Conservation (phyloP, 2,797 vertebrate genomes). For the Echeneis naucrates region DNA sequence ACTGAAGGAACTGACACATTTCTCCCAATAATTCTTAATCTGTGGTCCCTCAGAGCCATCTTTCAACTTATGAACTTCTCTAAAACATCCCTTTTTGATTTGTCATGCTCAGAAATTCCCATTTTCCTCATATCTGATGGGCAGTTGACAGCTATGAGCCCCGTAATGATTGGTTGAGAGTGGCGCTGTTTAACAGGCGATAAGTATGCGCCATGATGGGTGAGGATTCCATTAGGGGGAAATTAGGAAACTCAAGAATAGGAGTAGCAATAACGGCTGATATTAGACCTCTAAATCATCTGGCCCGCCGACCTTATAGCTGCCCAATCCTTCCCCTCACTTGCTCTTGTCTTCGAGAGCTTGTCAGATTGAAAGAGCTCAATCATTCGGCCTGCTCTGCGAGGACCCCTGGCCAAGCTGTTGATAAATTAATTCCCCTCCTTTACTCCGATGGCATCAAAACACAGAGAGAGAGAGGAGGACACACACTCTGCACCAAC, state of each 20-base stretch:
- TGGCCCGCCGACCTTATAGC: constrained; percentile 59
- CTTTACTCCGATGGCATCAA: constrained; percentile 46
- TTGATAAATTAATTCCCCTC: constrained; percentile 68
- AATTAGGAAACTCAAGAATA: constrained; percentile 79
- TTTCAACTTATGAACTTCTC: constrained; percentile 45
- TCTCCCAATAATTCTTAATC: constrained; percentile 6
- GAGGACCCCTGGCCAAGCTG: constrained; percentile 43
- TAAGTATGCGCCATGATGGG: constrained; percentile 77
- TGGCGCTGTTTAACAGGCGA: constrained; percentile 72
- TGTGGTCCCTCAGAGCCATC: constrained; percentile 28
- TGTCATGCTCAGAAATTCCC: constrained; percentile 55
- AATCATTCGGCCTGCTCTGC: constrained; percentile 59
- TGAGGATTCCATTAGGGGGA: constrained; percentile 77
- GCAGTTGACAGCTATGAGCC: constrained; percentile 56
- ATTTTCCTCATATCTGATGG: constrained; percentile 60
- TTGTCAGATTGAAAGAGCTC: constrained; percentile 59
- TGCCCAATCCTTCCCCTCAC: constrained; percentile 43
- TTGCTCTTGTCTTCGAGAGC: constrained; percentile 47
- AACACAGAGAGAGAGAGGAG: constrained; percentile 44
- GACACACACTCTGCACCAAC: constrained; percentile 44
- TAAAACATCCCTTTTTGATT: constrained; percentile 53
- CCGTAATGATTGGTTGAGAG: constrained; percentile 68
- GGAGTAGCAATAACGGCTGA: constrained; percentile 77
- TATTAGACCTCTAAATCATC: constrained; percentile 81
- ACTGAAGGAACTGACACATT: constrained; percentile 6